A percentile compares a stretch with the other conserved stretches of the same genome.
phyloP scores from a whole-genome alignment of 2,888 invertebrate genomes.

The Lordiphosa fenestrarum region DNA sequence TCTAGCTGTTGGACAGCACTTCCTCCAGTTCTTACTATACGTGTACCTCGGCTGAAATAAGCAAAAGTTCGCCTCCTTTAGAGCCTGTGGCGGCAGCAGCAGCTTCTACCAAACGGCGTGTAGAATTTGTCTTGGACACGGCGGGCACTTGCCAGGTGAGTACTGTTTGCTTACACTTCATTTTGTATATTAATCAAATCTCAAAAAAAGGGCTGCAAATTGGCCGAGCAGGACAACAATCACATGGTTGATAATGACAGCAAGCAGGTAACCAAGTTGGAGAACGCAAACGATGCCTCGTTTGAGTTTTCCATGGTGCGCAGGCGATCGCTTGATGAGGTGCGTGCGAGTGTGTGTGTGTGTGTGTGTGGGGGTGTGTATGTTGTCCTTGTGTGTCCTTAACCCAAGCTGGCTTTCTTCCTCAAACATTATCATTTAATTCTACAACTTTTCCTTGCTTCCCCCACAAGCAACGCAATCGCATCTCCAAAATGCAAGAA shows the following conservation, averaged over 20 bases:
- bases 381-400: constrained; percentile 23
- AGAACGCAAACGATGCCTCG: constrained; percentile 74
- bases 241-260: constrained; percentile 24
- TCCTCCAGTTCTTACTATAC: constrained; percentile 79
- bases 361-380: not conserved
- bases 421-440: not conserved
- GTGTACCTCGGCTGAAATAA: constrained; percentile 77
- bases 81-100: constrained; percentile 28
- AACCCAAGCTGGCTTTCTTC: not conserved
- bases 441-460: not conserved
- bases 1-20: constrained; percentile 73
- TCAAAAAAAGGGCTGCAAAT: constrained; percentile 74
- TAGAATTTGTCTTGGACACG: constrained; percentile 62
- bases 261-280: constrained; percentile 71
- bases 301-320: constrained; percentile 80
- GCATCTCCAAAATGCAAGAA: constrained; percentile 70
- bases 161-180: not conserved
- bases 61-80: constrained; percentile 64
- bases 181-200: constrained; percentile 20
- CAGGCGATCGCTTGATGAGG: constrained; percentile 74
- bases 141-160: constrained; percentile 68
- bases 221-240: constrained; percentile 75
- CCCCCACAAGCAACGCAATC: constrained; percentile 54
- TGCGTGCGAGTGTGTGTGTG: constrained; percentile 39
- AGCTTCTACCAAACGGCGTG: constrained; percentile 54